Evolutionary conservation across 2,113 vertebrate species (phyloP).

Genomic region (Dromaius novaehollandiae): DNA sequence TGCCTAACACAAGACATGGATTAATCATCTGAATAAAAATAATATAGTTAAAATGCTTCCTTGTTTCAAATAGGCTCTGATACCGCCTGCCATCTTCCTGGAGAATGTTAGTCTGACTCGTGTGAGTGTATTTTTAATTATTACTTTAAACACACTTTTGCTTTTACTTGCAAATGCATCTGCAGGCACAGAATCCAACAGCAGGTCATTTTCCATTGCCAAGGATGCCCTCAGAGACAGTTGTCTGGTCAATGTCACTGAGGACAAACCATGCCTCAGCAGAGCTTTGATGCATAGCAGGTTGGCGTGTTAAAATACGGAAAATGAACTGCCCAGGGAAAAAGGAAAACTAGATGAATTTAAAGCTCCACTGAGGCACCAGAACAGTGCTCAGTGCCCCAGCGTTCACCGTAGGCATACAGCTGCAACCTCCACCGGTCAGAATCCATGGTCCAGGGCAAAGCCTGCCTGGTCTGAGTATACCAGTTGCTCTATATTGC

Average conservation of each 20-base stretch:
- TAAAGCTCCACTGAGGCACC: neutral
- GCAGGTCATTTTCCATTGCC: neutral
- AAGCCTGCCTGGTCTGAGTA: accelerated
- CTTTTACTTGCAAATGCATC: neutral
- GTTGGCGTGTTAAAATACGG: too few species aligned
- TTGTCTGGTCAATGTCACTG: neutral
- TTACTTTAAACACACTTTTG: neutral
- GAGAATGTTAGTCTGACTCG: neutral
- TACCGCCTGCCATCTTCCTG: neutral
- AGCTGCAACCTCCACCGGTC: neutral
- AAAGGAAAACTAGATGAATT: too few species aligned
- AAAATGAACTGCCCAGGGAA: too few species aligned
- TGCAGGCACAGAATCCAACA: neutral
- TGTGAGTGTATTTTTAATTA: slow-evolving; percentile 6
- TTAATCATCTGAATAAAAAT: slow-evolving; percentile 30
- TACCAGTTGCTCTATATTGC: neutral
- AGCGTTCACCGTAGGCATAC: neutral
- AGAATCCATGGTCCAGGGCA: neutral
- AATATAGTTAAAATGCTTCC: neutral
- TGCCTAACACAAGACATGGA: neutral
- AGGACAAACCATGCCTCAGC: neutral
- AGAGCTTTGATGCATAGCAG: too few species aligned
- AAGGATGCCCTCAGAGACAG: neutral
- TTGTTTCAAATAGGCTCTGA: neutral
- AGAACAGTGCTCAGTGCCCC: neutral